Evolutionary conservation across 2,113 vertebrate genomes (phyloP).

Genomic region (Emberiza fucata): DNA sequence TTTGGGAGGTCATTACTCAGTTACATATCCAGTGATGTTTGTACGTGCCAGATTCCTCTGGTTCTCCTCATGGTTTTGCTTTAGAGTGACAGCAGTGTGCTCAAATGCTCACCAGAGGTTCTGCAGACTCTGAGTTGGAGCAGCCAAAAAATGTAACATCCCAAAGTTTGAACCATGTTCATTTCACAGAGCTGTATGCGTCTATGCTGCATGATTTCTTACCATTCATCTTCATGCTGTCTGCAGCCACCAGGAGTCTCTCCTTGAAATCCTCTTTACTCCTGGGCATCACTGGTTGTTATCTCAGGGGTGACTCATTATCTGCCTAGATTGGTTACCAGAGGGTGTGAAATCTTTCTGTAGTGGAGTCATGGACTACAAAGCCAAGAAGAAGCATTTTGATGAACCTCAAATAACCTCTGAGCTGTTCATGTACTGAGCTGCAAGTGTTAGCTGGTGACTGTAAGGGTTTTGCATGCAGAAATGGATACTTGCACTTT

Average conservation of each 20-base stretch:
- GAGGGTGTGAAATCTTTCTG: constrained; percentile 30
- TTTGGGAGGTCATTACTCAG: background rate
- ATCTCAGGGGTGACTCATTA: constrained; percentile 2
- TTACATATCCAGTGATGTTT: background rate
- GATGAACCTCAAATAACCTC: constrained; percentile 47
- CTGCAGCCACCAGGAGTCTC: background rate
- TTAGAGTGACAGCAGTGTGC: background rate
- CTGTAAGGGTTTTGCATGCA: background rate
- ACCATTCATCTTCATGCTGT: background rate
- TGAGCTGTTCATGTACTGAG: background rate
- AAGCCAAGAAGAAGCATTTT: constrained; percentile 27
- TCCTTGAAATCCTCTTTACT: background rate
- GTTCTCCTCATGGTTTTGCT: background rate
- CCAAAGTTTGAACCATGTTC: background rate
- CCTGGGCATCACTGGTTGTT: background rate
- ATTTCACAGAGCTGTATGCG: background rate
- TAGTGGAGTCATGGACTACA: background rate
- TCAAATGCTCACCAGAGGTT: background rate
- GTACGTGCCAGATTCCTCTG: background rate
- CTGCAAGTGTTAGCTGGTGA: background rate
- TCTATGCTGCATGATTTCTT: background rate
- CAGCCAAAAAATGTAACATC: background rate
- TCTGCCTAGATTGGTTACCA: constrained; percentile 5
- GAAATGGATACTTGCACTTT: background rate
- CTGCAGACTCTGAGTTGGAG: background rate